These are phyloP conservation scores for Alectoris magna DNA, from an alignment of 2,797 vertebrate species.

Conservation along the genomic window DNA sequence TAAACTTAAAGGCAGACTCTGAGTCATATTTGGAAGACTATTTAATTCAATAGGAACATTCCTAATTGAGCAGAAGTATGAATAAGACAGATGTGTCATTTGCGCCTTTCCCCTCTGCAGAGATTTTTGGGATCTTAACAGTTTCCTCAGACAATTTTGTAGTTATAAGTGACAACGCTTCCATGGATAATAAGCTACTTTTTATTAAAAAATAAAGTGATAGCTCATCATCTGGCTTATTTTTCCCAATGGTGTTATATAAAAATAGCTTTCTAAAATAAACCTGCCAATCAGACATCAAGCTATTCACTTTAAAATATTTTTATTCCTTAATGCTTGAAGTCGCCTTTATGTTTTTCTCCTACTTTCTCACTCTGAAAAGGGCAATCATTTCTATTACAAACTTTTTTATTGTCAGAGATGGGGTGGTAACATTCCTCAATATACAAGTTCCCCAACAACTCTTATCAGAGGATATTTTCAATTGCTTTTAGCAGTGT, in stretches of 20 bases:
- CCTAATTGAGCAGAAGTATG: not conserved
- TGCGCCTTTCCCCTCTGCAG: not conserved
- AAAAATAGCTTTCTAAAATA: constrained; percentile 21
- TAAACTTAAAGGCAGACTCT: not conserved
- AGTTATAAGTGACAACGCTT: not conserved
- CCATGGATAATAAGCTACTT: not conserved
- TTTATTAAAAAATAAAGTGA: not conserved
- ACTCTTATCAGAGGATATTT: not conserved
- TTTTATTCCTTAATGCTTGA: constrained; percentile 7
- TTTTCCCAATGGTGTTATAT: not conserved
- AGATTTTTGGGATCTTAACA: not conserved
- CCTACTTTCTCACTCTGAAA: not conserved
- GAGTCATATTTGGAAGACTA: not conserved
- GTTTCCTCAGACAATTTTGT: not conserved
- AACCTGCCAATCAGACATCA: not conserved
- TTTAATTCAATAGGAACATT: not conserved
- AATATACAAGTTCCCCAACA: not conserved
- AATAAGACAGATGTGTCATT: not conserved
- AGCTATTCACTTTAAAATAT: not conserved
- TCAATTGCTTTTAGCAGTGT: not conserved
- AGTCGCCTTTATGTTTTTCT: not conserved
- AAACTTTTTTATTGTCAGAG: not conserved
- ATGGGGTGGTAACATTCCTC: not conserved
- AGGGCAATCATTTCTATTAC: not conserved
- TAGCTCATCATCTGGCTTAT: not conserved